phyloP scores from a whole-genome alignment of 1,140 invertebrate species.

The Pteromalus puparum region DNA sequence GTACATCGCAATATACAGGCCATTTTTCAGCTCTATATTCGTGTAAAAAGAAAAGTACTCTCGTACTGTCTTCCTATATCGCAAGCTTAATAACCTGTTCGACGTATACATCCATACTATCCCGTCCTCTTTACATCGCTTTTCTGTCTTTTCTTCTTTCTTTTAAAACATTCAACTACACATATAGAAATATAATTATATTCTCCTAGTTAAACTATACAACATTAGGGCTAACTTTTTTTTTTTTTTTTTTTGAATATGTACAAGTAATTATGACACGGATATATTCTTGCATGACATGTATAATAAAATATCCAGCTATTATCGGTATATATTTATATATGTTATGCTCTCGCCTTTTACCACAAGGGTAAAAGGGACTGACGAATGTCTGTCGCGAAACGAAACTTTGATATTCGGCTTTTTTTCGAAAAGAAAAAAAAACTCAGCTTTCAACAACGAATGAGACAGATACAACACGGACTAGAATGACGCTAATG shows the following conservation, averaged over 20 bases:
- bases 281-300: conserved; percentile 42
- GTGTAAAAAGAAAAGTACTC: conserved; percentile 17
- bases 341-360: conserved; percentile 30
- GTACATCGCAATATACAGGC: not conserved
- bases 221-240: conserved; percentile 48
- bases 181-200: conserved; percentile 53
- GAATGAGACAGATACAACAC: not conserved
- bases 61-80: conserved; percentile 7
- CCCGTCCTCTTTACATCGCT: conserved; percentile 9
- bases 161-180: conserved; percentile 45
- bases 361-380: not conserved
- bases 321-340: not conserved
- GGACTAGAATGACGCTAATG: conserved; percentile 10
- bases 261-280: conserved; percentile 62
- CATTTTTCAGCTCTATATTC: not conserved
- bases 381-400: conserved; percentile 1
- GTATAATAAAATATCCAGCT: conserved; percentile 52
- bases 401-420: not conserved
- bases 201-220: conserved; percentile 49
- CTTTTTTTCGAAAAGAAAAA: conserved; percentile 11
- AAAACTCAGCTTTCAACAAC: conserved; percentile 12
- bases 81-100: conserved; percentile 35
- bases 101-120: conserved; percentile 12
- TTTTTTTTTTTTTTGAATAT: conserved; percentile 47
- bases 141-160: conserved; percentile 19